A percentile compares a stretch with the other conserved stretches of the same genome.
phyloP scores from a whole-genome alignment of 2,113 vertebrate genomes.

The Turnix velox region DNA sequence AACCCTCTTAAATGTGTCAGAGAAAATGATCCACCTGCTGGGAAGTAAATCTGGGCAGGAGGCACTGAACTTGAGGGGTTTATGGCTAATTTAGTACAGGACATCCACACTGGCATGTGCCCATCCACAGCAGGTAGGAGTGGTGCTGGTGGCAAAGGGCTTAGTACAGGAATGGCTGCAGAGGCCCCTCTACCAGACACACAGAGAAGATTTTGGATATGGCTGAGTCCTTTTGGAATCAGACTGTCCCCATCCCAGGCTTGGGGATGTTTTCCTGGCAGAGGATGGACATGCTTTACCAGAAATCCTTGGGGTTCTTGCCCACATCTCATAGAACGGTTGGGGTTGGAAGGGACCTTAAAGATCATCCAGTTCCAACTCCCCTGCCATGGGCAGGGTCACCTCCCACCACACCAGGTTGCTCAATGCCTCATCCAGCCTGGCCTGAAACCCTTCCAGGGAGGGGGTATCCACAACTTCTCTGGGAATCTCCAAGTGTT shows the following conservation, averaged over 20 bases:
- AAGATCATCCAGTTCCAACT: too few species aligned
- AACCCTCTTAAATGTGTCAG: neutral
- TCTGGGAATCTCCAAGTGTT: too few species aligned
- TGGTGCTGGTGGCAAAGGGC: accelerated
- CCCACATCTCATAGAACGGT: too few species aligned
- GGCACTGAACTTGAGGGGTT: neutral
- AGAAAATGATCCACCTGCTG: neutral
- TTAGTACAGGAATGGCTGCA: neutral
- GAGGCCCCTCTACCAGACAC: accelerated
- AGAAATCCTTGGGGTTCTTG: neutral
- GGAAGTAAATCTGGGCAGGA: neutral
- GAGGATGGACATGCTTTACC: neutral
- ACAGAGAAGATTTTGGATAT: accelerated
- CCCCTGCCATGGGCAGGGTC: too few species aligned
- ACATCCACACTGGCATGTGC: accelerated
- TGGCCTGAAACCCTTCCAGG: too few species aligned
- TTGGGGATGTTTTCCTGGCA: neutral
- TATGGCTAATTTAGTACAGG: neutral
- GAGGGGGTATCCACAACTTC: too few species aligned
- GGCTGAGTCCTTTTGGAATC: neutral
- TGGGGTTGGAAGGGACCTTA: too few species aligned
- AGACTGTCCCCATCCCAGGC: neutral
- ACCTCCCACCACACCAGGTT: too few species aligned
- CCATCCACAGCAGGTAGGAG: accelerated
- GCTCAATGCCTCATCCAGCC: too few species aligned